phyloP scores from a whole-genome alignment of 2,888 invertebrate genomes.

The Epistrophella euchroma region DNA sequence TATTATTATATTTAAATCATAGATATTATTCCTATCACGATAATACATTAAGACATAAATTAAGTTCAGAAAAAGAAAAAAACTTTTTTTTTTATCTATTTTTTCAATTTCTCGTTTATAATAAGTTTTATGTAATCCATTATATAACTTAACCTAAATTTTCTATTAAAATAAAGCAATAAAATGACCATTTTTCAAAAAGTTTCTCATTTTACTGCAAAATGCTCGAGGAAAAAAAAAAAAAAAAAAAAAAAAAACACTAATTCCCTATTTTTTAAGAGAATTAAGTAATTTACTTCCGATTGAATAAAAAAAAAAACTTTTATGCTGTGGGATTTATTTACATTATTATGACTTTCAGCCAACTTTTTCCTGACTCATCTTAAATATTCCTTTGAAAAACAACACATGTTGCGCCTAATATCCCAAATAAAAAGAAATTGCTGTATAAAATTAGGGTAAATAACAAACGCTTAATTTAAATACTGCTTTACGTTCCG shows the following conservation, averaged over 20 bases:
- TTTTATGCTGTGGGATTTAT: not conserved
- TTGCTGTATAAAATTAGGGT: not conserved
- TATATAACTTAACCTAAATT: too few relatives aligned
- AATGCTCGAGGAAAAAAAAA: not conserved
- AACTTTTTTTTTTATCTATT: too few relatives aligned
- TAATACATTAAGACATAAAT: too few relatives aligned
- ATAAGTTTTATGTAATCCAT: too few relatives aligned
- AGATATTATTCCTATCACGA: too few relatives aligned
- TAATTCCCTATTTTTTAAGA: not conserved
- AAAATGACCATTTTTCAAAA: not conserved
- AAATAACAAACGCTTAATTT: slow-evolving; percentile 17
- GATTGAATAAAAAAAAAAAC: not conserved
- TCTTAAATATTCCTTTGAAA: not conserved
- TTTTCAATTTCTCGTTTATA: too few relatives aligned
- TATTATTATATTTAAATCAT: too few relatives aligned
- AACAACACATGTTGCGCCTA: not conserved
- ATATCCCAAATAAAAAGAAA: not conserved
- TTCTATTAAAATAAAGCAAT: not conserved
- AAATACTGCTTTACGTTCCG: not conserved
- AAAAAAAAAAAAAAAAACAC: not conserved
- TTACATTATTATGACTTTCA: not conserved
- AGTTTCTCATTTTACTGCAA: not conserved
- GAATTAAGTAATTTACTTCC: not conserved
- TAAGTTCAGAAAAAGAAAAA: too few relatives aligned
- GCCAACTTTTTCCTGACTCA: not conserved